Percentiles rank a stretch among this genome's conserved stretches.
phyloP scores from a whole-genome alignment of 2,113 vertebrate species.

The Scomber japonicus region DNA sequence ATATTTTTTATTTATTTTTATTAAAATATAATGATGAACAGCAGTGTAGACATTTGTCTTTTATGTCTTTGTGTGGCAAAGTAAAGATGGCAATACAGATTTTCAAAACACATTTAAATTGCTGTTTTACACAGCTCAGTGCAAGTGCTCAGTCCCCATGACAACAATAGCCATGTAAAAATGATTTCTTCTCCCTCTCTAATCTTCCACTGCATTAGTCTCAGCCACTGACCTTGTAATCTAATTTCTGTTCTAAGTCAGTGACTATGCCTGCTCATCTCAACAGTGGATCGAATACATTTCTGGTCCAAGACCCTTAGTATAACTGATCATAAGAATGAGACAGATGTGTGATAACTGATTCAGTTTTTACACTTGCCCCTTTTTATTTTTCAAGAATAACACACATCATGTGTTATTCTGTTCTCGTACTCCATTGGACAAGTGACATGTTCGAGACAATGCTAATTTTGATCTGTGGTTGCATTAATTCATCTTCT shows the following conservation, averaged over 20 bases:
- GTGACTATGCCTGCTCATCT: slow-evolving; percentile 51
- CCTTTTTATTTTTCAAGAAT: not conserved
- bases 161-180: slow-evolving; percentile 64
- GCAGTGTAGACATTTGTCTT: not conserved
- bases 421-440: slow-evolving; percentile 9
- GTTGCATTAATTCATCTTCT: slow-evolving; percentile 1
- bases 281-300: slow-evolving; percentile 50
- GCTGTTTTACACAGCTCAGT: slow-evolving; percentile 43
- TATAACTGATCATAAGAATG: slow-evolving; percentile 38
- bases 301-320: slow-evolving; percentile 54
- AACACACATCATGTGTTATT: not conserved
- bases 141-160: slow-evolving; percentile 61
- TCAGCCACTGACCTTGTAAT: slow-evolving; percentile 70
- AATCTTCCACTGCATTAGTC: slow-evolving; percentile 65
- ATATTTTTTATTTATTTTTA: not conserved
- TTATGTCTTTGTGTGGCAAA: not conserved
- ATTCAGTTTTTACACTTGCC: slow-evolving; percentile 34
- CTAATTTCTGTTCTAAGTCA: slow-evolving; percentile 66
- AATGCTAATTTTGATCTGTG: slow-evolving; percentile 16
- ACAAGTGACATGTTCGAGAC: not conserved
- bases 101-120: slow-evolving; percentile 37
- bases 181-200: slow-evolving; percentile 56
- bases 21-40: not conserved
- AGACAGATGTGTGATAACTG: slow-evolving; percentile 34
- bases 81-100: slow-evolving; percentile 28